Evolutionary conservation across 2,888 invertebrate species (phyloP).

Genomic region (Ypsolopha scabrella): DNA sequence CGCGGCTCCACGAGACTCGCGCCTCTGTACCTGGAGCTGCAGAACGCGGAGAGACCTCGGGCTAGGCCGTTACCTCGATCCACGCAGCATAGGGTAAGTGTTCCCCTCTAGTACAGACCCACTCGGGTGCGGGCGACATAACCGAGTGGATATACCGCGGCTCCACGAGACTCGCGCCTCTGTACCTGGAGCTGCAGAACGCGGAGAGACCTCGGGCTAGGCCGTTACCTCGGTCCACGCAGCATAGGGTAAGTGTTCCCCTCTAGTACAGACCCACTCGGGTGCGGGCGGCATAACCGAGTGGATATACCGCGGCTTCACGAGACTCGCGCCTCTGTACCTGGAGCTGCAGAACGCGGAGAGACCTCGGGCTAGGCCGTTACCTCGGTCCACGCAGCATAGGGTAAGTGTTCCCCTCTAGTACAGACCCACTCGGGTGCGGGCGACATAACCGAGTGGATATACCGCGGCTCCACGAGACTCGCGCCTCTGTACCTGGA

Average conservation of each 20-base stretch:
- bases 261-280: too few relatives aligned
- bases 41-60: constrained; percentile 32
- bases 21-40: constrained; percentile 52
- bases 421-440: too few relatives aligned
- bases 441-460: too few relatives aligned
- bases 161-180: constrained; percentile 79
- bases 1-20: constrained; percentile 89
- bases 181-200: constrained; percentile 53
- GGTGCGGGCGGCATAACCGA: too few relatives aligned
- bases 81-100: not conserved
- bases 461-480: constrained; percentile 81
- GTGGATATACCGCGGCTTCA: too few relatives aligned
- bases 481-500: constrained; percentile 39
- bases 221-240: constrained; percentile 1
- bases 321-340: constrained; percentile 64
- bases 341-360: constrained; percentile 15
- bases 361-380: constrained; percentile 8
- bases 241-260: not conserved
- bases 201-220: constrained; percentile 23
- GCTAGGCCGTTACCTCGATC: constrained; percentile 2
- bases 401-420: too few relatives aligned
- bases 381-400: not conserved
- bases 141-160: constrained; percentile 97
- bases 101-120: constrained; percentile 81
- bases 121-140: constrained; percentile 80